A percentile compares a stretch with the other conserved stretches of the same genome.
These are phyloP conservation scores for Dichetophora obliterata DNA, from an alignment of 2,888 invertebrate species.

Conservation along the genomic window DNA sequence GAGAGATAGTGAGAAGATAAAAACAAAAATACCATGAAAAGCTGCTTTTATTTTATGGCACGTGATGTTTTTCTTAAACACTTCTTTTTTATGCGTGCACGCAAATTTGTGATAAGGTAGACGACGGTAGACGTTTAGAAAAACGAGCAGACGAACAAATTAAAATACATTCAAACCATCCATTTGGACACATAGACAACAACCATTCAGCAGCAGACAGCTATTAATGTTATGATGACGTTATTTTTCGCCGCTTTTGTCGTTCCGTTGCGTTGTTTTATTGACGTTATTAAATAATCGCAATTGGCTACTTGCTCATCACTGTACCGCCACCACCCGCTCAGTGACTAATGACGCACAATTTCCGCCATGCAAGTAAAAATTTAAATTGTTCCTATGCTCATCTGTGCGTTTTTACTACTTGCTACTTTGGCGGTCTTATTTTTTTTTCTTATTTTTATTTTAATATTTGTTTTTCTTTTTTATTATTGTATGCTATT, in stretches of 20 bases:
- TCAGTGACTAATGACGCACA: neutral
- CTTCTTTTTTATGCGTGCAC: too few species aligned
- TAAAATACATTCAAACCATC: neutral
- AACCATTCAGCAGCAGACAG: neutral
- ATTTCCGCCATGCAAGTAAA: neutral
- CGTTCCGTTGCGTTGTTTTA: neutral
- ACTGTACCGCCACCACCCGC: neutral
- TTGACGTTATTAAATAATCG: conserved; percentile 17
- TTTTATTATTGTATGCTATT: neutral
- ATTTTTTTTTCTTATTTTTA: too few species aligned
- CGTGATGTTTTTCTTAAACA: too few species aligned
- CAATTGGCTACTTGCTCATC: neutral
- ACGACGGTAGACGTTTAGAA: neutral
- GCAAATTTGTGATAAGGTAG: too few species aligned
- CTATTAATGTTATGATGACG: conserved; percentile 2
- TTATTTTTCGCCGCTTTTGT: neutral
- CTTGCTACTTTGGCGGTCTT: neutral
- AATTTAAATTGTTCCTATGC: neutral
- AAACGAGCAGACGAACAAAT: neutral
- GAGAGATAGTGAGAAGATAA: too few species aligned
- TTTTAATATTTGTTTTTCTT: too few species aligned
- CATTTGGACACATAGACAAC: neutral
- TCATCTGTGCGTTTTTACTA: neutral
- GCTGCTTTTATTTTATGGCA: too few species aligned
- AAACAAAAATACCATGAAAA: too few species aligned